A percentile compares a stretch with the other conserved stretches of the same genome.
Conservation (phyloP, 2,888 invertebrate genomes). For the Drosophila stalkeri region DNA sequence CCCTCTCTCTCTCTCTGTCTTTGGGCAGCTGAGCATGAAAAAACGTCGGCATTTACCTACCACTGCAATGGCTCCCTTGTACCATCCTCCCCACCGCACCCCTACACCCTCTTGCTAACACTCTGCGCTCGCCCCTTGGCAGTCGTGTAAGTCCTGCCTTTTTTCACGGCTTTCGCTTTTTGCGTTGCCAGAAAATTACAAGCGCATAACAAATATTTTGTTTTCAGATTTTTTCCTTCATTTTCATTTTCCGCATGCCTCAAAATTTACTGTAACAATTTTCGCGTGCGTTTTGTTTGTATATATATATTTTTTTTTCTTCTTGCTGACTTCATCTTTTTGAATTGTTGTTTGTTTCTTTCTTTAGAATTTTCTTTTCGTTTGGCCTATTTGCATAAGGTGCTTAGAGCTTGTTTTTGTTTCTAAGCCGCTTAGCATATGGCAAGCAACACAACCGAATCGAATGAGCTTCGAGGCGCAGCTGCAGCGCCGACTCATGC, state of each 20-base stretch:
- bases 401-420: constrained; percentile 60
- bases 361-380: constrained; percentile 2
- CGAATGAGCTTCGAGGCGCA: constrained; percentile 9
- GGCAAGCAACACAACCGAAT: constrained; percentile 17
- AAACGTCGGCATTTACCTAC: constrained; percentile 52
- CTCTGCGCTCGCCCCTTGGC: not conserved
- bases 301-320: not conserved
- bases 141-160: constrained; percentile 26
- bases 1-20: not conserved
- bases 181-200: constrained; percentile 70
- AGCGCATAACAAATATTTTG: constrained; percentile 80
- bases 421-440: constrained; percentile 69
- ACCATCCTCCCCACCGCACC: no score
- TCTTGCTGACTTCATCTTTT: constrained; percentile 14
- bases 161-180: constrained; percentile 55
- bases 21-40: constrained; percentile 65
- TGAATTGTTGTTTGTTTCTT: constrained; percentile 12
- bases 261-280: constrained; percentile 41
- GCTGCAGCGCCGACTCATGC: constrained; percentile 2
- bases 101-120: not conserved
- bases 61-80: not conserved
- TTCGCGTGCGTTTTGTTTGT: constrained; percentile 48
- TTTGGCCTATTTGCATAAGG: constrained; percentile 72
- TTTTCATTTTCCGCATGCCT: constrained; percentile 23
- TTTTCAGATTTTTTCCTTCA: constrained; percentile 62